phyloP scores from a whole-genome alignment of 2,797 vertebrate genomes.

The Erpetoichthys calabaricus region DNA sequence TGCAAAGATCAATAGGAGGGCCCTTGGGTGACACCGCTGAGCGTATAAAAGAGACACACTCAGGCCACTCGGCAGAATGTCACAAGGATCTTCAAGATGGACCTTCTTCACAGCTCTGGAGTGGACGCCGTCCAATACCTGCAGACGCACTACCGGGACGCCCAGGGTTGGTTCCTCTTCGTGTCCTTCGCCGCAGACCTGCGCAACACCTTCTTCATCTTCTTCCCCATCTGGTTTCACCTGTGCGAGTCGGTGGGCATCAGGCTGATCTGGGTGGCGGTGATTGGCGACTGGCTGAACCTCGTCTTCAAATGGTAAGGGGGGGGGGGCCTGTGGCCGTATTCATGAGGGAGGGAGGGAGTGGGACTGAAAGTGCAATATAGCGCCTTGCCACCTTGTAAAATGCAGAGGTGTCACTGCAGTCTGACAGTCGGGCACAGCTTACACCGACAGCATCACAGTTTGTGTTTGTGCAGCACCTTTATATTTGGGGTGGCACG shows the following conservation, averaged over 20 bases:
- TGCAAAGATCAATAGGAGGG: no score
- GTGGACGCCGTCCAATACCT: conserved; percentile 60
- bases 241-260: conserved; percentile 58
- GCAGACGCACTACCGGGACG: conserved; percentile 58
- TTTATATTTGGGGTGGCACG: no score
- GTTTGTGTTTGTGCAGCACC: no score
- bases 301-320: conserved; percentile 64
- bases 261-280: conserved; percentile 64
- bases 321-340: conserved; percentile 11
- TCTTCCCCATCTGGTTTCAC: conserved; percentile 91
- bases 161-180: conserved; percentile 69
- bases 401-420: no score
- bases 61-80: no score
- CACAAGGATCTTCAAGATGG: conserved; percentile 25
- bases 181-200: conserved; percentile 74
- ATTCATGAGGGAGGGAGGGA: neutral
- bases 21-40: no score
- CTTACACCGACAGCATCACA: no score
- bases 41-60: no score
- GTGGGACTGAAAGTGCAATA: no score
- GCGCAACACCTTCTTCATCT: conserved; percentile 73
- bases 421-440: no score
- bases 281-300: conserved; percentile 62
- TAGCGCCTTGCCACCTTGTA: no score
- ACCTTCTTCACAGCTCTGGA: conserved; percentile 63